Evolutionary conservation across 2,113 vertebrate genomes (phyloP).

Genomic region (Nettapus auritus): DNA sequence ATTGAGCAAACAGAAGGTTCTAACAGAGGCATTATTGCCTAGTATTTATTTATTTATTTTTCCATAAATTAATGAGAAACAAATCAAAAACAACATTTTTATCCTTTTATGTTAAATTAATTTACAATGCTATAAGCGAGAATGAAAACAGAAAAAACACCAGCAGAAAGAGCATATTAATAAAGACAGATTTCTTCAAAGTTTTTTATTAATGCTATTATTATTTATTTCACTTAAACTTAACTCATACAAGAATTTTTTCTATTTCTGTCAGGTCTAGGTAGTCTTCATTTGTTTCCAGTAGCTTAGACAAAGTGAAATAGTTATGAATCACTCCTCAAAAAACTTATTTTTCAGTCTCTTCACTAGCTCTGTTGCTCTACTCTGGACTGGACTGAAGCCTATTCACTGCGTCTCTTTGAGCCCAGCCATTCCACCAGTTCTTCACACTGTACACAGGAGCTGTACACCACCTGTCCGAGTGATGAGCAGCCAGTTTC

Average conservation of each 20-base stretch:
- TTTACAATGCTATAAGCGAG: conserved; percentile 76
- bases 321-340: no score
- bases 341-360: no score
- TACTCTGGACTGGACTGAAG: neutral
- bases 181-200: conserved; percentile 75
- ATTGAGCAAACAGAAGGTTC: conserved; percentile 77
- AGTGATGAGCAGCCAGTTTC: neutral
- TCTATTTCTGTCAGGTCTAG: neutral
- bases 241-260: conserved; percentile 44
- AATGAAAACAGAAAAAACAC: conserved; percentile 75
- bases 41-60: conserved; percentile 82
- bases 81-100: conserved; percentile 80
- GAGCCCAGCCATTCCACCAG: neutral
- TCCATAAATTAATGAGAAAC: conserved; percentile 78
- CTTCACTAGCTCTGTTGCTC: no score
- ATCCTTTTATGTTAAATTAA: conserved; percentile 84
- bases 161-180: conserved; percentile 73
- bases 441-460: neutral
- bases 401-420: neutral
- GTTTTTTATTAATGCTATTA: neutral
- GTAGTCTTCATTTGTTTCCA: conserved; percentile 54
- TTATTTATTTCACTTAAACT: neutral
- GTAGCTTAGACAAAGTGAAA: conserved; percentile 35
- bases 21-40: conserved; percentile 78
- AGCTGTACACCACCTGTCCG: neutral